A percentile compares a stretch with the other conserved stretches of the same genome.
phyloP scores from a whole-genome alignment of 2,888 invertebrate genomes.

The Suillia variegata region DNA sequence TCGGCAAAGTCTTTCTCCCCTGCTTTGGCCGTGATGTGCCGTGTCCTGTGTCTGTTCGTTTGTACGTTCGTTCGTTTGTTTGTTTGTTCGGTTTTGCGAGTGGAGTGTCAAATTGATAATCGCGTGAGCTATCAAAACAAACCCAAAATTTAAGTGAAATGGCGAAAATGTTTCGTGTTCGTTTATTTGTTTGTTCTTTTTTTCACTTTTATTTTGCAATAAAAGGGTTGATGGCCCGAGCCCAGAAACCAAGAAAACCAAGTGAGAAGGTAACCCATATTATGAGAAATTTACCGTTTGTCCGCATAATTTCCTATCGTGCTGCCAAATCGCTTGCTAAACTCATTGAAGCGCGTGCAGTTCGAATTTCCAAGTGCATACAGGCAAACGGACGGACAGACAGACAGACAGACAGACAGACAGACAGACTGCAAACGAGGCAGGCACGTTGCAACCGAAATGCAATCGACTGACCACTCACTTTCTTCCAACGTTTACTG shows the following conservation, averaged over 20 bases:
- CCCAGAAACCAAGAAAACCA: no score
- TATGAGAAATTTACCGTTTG: conserved; percentile 46
- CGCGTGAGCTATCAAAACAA: conserved; percentile 51
- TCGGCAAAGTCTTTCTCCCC: no score
- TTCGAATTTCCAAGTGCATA: background rate
- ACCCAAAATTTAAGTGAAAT: background rate
- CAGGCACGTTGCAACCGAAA: conserved; percentile 14
- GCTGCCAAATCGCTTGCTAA: conserved; percentile 41
- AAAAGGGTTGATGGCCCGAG: conserved; percentile 38
- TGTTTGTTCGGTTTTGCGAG: no score
- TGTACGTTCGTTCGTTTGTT: no score
- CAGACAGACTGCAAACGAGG: no score
- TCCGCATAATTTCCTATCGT: conserved; percentile 49
- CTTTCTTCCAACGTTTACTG: no score
- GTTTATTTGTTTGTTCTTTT: conserved; percentile 22
- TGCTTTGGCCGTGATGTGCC: no score
- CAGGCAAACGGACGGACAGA: no score
- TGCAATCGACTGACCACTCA: conserved; percentile 16
- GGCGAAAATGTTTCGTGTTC: background rate
- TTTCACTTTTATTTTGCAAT: conserved; percentile 8
- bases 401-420: no score
- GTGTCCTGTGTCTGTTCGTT: no score
- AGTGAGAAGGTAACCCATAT: no score
- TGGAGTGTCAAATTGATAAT: conserved; percentile 55
- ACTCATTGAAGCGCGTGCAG: conserved; percentile 46